phyloP scores from a whole-genome alignment of 1,140 invertebrate genomes.

The Musca vetustissima region DNA sequence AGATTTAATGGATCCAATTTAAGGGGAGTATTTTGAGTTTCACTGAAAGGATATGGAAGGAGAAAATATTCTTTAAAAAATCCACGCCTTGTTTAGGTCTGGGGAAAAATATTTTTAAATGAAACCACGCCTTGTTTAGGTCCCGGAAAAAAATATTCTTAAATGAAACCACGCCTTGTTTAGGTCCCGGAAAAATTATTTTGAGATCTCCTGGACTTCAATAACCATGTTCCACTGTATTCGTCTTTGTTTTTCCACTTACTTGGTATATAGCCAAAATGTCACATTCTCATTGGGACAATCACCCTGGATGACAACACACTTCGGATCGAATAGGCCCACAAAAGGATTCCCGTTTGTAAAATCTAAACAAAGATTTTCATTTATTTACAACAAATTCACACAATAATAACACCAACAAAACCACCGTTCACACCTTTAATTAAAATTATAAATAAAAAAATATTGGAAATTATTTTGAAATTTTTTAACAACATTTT shows the following conservation, averaged over 20 bases:
- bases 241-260: background rate
- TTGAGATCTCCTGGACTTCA: too few species aligned
- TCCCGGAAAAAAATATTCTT: too few species aligned
- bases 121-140: too few species aligned
- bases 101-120: too few species aligned
- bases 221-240: background rate
- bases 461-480: background rate
- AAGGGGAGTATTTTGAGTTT: conserved; percentile 56
- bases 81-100: too few species aligned
- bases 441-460: background rate
- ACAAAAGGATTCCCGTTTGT: conserved; percentile 32
- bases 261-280: conserved; percentile 60
- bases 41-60: conserved; percentile 27
- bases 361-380: conserved; percentile 2
- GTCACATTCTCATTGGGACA: conserved; percentile 63
- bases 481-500: too few species aligned
- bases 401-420: background rate
- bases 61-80: background rate
- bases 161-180: too few species aligned
- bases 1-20: conserved; percentile 53
- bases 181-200: too few species aligned
- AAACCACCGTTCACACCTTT: background rate
- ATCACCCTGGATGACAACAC: conserved; percentile 45
- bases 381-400: background rate
- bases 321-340: conserved; percentile 40